These are phyloP conservation scores for Polypedilum pembai DNA, from an alignment of 1,140 invertebrate species.

Conservation along the genomic window DNA sequence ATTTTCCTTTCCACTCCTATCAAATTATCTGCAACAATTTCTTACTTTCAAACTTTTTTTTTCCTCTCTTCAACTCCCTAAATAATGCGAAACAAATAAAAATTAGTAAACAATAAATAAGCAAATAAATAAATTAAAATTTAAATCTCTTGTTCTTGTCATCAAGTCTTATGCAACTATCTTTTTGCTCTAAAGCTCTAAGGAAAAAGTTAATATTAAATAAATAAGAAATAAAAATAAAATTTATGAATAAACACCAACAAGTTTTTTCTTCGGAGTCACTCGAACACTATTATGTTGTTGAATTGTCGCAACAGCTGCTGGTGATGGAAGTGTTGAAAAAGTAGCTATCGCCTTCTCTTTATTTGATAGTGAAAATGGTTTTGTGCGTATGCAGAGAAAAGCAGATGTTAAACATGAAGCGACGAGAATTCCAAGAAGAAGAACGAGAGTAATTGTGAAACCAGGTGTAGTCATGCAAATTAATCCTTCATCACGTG, in stretches of 20 bases:
- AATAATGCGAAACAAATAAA: too few species aligned
- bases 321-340: neutral
- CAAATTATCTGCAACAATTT: too few species aligned
- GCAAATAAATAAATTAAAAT: too few species aligned
- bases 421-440: conserved; percentile 68
- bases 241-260: conserved; percentile 18
- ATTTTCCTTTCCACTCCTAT: too few species aligned
- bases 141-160: too few species aligned
- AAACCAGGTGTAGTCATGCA: conserved; percentile 90
- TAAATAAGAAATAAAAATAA: neutral
- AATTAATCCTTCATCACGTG: conserved; percentile 59
- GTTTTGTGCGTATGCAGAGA: conserved; percentile 67
- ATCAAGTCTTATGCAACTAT: conserved; percentile 5
- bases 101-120: too few species aligned
- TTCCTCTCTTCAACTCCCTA: too few species aligned
- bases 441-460: conserved; percentile 70
- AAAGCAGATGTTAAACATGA: conserved; percentile 78
- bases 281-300: conserved; percentile 20
- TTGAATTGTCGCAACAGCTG: neutral
- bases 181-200: neutral
- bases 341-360: conserved; percentile 47
- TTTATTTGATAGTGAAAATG: conserved; percentile 52
- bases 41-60: too few species aligned
- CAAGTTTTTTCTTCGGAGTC: neutral
- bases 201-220: too few species aligned